Base-by-base conservation (phyloP, 2,888 invertebrate species). In the Zelleria hepariella region DNA sequence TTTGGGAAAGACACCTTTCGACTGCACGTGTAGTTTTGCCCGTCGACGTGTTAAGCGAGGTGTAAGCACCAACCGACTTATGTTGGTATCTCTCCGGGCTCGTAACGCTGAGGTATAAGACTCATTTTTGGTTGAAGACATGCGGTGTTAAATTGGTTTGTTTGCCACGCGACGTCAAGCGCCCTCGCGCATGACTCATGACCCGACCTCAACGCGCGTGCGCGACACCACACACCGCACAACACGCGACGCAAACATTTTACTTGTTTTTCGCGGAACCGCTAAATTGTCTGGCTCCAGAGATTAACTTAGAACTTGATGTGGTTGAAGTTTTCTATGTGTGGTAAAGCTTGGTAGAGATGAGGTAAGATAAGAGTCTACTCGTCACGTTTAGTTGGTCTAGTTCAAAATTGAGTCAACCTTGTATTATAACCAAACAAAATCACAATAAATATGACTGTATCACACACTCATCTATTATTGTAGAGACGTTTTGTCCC, bases 141-240 rank as follows among this genome's bases (percentile, higher is more conserved):
- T 5, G 54, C 25, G 18, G 57, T 48, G n/a, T n/a, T n/a, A n/a
- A n/a, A n/a, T n/a, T n/a, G n/a, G n/a, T 42, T 52, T 32, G 21
- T 23, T 24, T 15, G 57, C 57, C 57, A 59, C 62, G 62, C 62
- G 62, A 52, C 61, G 18, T 7, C 21, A 18, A 8, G 49, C 54
- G 57, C 48, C 18, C 24, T 21, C 20, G 56, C 56, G 48, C 5
- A 23, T 57, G 57, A 57, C 57, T 57, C 57, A 58, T 60, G 60
- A 49, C 61, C 53, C 58, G 61, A 61, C 61, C 63, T 58, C 58
- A 58, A 47, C 55, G 61, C 62, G 62, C 60, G 62, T 62, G 59
- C 58, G 18, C 47, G 59, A 47, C 56, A 55, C 21, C 21, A 5
- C 53, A 1, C 18, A 55, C n/a, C n/a, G n/a, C n/a, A n/a, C n/a